Percentiles rank a stretch among this genome's conserved stretches.
phyloP scores from a whole-genome alignment of 2,113 vertebrate genomes.

The Steatornis caripensis region DNA sequence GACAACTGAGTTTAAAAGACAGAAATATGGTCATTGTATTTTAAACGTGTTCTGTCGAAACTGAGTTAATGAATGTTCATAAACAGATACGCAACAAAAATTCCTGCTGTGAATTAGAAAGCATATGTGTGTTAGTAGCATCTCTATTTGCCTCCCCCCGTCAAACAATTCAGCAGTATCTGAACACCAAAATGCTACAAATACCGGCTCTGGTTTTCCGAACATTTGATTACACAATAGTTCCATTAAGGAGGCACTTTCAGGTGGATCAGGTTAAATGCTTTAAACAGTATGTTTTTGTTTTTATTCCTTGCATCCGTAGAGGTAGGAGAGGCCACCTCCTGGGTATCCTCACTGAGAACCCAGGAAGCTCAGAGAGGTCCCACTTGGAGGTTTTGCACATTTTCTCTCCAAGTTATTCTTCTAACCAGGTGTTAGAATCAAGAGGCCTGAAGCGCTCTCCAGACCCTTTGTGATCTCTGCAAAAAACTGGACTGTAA shows the following conservation, averaged over 20 bases:
- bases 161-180: not conserved
- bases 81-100: not conserved
- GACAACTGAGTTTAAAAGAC: not conserved
- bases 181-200: not conserved
- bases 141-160: not conserved
- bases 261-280: not conserved
- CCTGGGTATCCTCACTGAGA: not conserved
- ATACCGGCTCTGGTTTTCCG: not conserved
- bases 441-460: not conserved
- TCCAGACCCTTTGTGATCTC: not conserved
- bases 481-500: not conserved
- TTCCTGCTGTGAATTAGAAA: not conserved
- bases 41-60: not conserved
- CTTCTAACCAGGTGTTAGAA: not conserved
- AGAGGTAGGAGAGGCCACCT: not conserved
- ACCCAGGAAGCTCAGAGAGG: not conserved
- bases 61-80: not conserved
- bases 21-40: not conserved
- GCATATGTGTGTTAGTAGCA: not conserved
- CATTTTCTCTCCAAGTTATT: not conserved
- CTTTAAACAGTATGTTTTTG: not conserved
- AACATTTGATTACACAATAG: not conserved
- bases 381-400: not conserved
- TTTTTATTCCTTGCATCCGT: not conserved
- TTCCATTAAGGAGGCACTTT: not conserved